Percentiles rank a stretch among this genome's conserved stretches.
phyloP scores from a whole-genome alignment of 2,888 invertebrate genomes.

The Xanthia icteritia region DNA sequence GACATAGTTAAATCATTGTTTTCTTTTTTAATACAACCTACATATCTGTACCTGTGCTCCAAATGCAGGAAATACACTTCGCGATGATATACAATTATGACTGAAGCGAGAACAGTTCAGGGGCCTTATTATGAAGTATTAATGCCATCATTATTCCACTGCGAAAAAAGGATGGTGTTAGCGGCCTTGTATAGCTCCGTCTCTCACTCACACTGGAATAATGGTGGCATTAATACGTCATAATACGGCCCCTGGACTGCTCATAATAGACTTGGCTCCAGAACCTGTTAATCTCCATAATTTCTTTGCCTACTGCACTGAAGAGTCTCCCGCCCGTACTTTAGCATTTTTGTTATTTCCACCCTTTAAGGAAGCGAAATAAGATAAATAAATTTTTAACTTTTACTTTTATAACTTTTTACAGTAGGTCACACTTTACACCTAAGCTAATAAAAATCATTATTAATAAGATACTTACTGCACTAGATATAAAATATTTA shows the following conservation, averaged over 20 bases:
- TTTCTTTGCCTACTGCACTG: neutral
- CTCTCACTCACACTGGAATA: no score
- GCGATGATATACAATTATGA: neutral
- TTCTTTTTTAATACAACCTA: neutral
- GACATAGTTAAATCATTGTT: conserved; percentile 37
- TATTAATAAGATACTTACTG: conserved; percentile 10
- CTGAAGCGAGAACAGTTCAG: conserved; percentile 1
- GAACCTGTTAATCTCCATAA: neutral
- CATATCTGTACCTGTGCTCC: neutral
- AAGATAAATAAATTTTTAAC: neutral
- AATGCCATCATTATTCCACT: no score
- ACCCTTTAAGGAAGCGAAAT: neutral
- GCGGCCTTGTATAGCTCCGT: no score
- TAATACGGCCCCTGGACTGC: no score
- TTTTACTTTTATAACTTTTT: conserved; percentile 10
- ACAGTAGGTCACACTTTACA: conserved; percentile 7
- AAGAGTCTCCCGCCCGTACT: neutral
- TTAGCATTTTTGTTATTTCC: neutral
- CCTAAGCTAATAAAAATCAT: conserved; percentile 2
- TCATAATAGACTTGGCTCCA: neutral
- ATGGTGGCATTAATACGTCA: no score
- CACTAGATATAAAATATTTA: neutral
- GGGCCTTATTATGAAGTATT: no score
- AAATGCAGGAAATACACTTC: neutral
- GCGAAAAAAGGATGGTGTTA: no score